A percentile compares a stretch with the other conserved stretches of the same genome.
These are phyloP conservation scores for Nothoprocta perdicaria DNA, from an alignment of 2,113 vertebrate genomes.

Conservation along the genomic window DNA sequence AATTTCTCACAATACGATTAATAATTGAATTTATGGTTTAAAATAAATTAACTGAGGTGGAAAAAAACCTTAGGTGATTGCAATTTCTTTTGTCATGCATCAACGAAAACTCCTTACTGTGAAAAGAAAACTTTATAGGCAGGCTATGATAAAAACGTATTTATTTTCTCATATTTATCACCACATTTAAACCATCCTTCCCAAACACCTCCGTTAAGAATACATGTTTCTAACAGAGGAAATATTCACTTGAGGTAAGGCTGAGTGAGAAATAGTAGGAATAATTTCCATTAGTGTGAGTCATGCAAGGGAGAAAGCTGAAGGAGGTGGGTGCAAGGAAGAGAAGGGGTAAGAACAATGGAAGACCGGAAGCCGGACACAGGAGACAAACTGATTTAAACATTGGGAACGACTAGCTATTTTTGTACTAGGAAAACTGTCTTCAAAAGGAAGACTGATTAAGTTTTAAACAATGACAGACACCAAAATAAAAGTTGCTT, in stretches of 20 bases:
- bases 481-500: not conserved
- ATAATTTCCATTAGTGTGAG: conserved; percentile 53
- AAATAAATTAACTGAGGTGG: conserved; percentile 14
- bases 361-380: conserved; percentile 67
- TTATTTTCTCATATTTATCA: conserved; percentile 62
- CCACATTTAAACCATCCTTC: conserved; percentile 53
- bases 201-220: conserved; percentile 48
- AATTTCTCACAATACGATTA: conserved; percentile 27
- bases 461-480: conserved; percentile 63
- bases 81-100: conserved; percentile 55
- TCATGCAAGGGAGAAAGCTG: conserved; percentile 40
- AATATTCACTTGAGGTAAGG: conserved; percentile 8
- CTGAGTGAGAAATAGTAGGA: conserved; percentile 24
- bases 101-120: conserved; percentile 55
- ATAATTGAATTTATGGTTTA: conserved; percentile 25
- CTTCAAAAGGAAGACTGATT: conserved; percentile 59
- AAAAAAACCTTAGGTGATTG: conserved; percentile 34
- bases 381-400: conserved; percentile 60
- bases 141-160: conserved; percentile 45
- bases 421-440: conserved; percentile 63
- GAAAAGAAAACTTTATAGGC: conserved; percentile 66
- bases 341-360: conserved; percentile 68
- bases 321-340: conserved; percentile 34
- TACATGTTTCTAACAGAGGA: conserved; percentile 38
- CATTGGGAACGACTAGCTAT: conserved; percentile 29